Evolutionary conservation across 2,888 invertebrate genomes (phyloP).

Genomic region (Dermolepida albohirtum): DNA sequence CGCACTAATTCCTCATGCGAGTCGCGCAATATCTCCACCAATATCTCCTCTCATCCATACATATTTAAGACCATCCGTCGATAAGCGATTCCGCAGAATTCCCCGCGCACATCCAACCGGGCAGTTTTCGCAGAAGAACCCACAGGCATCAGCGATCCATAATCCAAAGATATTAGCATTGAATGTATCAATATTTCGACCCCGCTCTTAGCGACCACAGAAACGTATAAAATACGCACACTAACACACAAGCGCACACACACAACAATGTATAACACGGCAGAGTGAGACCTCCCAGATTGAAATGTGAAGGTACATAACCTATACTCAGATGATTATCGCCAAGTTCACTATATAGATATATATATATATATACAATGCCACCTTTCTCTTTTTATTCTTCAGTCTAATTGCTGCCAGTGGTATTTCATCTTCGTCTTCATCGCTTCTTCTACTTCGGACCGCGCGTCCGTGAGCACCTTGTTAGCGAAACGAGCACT

Average conservation of each 20-base stretch:
- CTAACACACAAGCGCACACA: neutral
- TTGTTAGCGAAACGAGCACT: constrained; percentile 65
- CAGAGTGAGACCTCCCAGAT: constrained; percentile 21
- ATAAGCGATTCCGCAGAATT: too few relatives aligned
- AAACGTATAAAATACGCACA: neutral
- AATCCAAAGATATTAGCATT: constrained; percentile 30
- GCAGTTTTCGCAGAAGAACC: too few relatives aligned
- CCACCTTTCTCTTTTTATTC: too few relatives aligned
- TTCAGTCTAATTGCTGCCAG: too few relatives aligned
- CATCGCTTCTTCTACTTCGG: too few relatives aligned
- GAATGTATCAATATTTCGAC: constrained; percentile 15
- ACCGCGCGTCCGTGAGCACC: constrained; percentile 57
- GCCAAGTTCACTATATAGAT: neutral
- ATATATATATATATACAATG: too few relatives aligned
- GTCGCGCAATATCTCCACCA: too few relatives aligned
- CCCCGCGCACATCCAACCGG: too few relatives aligned
- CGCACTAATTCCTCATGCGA: too few relatives aligned
- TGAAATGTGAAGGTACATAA: constrained; percentile 17
- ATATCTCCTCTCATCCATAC: too few relatives aligned
- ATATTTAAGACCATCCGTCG: too few relatives aligned
- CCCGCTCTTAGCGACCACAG: neutral
- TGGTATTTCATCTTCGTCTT: too few relatives aligned
- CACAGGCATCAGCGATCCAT: constrained; percentile 16
- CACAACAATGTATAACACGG: neutral
- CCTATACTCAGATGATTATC: constrained; percentile 14